Evolutionary conservation across 1,140 invertebrate genomes (phyloP), one percentile per base, ranked within the genome.

Genomic region (Delia radicum): DNA sequence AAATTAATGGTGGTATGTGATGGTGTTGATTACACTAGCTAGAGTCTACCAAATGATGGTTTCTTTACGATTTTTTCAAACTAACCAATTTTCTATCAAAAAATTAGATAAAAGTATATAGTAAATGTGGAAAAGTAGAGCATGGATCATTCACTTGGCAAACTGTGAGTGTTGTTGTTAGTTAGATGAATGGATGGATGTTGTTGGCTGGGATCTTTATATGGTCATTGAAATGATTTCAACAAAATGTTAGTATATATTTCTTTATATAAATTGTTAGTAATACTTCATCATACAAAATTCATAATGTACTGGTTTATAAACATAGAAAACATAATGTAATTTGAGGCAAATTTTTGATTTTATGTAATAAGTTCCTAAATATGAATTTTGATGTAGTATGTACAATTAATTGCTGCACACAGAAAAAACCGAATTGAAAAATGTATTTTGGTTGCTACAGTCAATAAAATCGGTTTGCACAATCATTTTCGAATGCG

Each of bases 321-420:
- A 55, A 21, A 21, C 48, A 55, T 55, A 6, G 65, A 69, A 33
- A 69, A 33, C 26, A 33, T 21, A 33, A 69, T 37, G 65, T 69
- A 69, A 69, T 69, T 69, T 69, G 29, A n/a, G 24, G 65, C 65
- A 69, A 69, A 69, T 69, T 69, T 33, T 37, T 31, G 24, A 18
- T 69, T 69, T 31, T 31, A 69, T 33, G 21, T 18, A 69, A 69
- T 69, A 18, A 69, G 65, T 55, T 55, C 18, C 24, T n/a, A n/a
- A n/a, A n/a, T n/a, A n/a, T n/a, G n/a, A n/a, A n/a, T n/a, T n/a
- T n/a, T n/a, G n/a, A n/a, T n/a, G n/a, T n/a, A n/a, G n/a, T n/a
- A n/a, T n/a, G n/a, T n/a, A n/a, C n/a, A n/a, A n/a, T n/a, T n/a
- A n/a, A n/a, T n/a, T n/a, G n/a, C n/a, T n/a, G n/a, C n/a, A n/a